Percentiles rank a stretch among this genome's conserved stretches.
Evolutionary conservation across 2,797 vertebrate genomes (phyloP).

Genomic region (Paguma larvata): DNA sequence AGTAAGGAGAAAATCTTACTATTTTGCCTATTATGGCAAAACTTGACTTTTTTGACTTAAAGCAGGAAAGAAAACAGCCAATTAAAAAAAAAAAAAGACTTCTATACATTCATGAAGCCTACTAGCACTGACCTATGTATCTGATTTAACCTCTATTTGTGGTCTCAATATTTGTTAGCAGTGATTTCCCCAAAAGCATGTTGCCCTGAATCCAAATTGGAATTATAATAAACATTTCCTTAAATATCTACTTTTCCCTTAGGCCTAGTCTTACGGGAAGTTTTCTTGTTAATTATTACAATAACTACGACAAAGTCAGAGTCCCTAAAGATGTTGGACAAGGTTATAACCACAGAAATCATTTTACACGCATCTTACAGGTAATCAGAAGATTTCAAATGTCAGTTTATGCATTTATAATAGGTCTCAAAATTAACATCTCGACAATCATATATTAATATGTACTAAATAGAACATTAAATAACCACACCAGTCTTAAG

Average conservation of each 20-base stretch:
- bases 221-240: not conserved
- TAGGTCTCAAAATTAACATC: not conserved
- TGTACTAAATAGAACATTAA: conserved; percentile 37
- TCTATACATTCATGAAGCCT: not conserved
- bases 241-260: not conserved
- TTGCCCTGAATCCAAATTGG: not conserved
- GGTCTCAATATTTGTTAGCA: not conserved
- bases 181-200: conserved; percentile 18
- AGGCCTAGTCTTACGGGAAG: not conserved
- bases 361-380: not conserved
- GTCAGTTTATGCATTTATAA: not conserved
- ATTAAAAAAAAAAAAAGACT: not conserved
- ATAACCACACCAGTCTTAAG: not conserved
- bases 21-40: not conserved
- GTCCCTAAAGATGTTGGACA: not conserved
- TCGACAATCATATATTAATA: not conserved
- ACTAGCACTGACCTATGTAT: not conserved
- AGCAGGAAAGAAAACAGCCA: not conserved
- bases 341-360: not conserved
- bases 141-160: not conserved
- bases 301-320: not conserved
- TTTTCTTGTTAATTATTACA: conserved; percentile 5
- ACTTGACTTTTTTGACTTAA: not conserved
- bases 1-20: not conserved
- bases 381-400: conserved; percentile 15